Percentiles rank a stretch among this genome's conserved stretches.
Conservation (phyloP, 1,140 invertebrate genomes). For the Xylocopa sonorina region DNA sequence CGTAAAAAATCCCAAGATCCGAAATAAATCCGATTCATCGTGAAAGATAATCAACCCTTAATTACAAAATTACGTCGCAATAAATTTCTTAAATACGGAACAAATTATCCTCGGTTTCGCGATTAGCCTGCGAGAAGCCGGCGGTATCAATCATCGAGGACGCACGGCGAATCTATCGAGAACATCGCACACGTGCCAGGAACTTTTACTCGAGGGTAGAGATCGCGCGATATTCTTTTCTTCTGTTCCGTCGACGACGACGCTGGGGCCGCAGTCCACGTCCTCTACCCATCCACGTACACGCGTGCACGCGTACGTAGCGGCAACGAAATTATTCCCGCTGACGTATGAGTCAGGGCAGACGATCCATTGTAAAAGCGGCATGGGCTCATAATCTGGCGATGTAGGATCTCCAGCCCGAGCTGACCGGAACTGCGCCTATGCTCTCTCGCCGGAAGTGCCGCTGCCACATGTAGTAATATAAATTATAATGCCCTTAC, state of each 20-base stretch:
- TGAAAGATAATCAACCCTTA: no score
- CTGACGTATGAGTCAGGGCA: slow-evolving; percentile 77
- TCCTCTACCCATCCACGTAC: no score
- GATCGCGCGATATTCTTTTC: slow-evolving; percentile 9
- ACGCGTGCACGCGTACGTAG: not conserved
- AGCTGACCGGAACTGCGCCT: slow-evolving; percentile 81
- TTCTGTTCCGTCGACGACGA: not conserved
- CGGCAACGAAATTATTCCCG: slow-evolving; percentile 72
- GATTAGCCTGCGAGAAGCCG: not conserved
- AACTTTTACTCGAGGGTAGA: not conserved
- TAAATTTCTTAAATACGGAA: not conserved
- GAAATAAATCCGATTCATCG: not conserved
- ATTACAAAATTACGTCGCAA: no score
- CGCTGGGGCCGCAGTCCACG: no score
- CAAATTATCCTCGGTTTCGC: not conserved
- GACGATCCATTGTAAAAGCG: slow-evolving; percentile 79
- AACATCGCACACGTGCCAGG: slow-evolving; percentile 34
- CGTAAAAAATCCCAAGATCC: not conserved
- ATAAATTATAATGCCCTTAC: slow-evolving; percentile 82
- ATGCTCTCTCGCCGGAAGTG: slow-evolving; percentile 80
- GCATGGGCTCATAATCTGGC: slow-evolving; percentile 80
- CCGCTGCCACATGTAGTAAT: slow-evolving; percentile 81
- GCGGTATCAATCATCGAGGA: slow-evolving; percentile 14
- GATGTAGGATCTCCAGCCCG: slow-evolving; percentile 79
- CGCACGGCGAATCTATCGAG: not conserved